Conservation (phyloP, 2,888 invertebrate species). For the Galerucella nymphaeae region DNA sequence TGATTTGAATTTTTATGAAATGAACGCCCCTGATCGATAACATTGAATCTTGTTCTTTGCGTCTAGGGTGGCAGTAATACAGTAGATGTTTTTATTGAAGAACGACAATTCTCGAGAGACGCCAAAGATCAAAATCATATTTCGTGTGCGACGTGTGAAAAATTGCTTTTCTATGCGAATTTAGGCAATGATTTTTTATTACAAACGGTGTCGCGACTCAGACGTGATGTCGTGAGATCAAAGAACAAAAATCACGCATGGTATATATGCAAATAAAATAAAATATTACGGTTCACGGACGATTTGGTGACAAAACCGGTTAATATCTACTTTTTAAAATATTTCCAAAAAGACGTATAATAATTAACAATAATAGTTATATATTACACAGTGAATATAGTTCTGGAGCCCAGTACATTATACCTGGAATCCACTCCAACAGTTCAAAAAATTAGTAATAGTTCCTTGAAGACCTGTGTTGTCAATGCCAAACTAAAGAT, state of each 20-base stretch:
- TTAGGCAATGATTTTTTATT: slow-evolving; percentile 59
- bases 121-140: slow-evolving; percentile 62
- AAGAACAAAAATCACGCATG: not conserved
- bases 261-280: not conserved
- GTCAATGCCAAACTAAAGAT: too few relatives aligned
- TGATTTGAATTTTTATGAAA: not conserved
- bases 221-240: slow-evolving; percentile 15
- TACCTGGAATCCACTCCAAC: too few relatives aligned
- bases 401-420: too few relatives aligned
- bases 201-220: not conserved
- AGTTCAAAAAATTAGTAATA: too few relatives aligned
- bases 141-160: slow-evolving; percentile 62
- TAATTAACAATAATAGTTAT: too few relatives aligned
- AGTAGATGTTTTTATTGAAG: slow-evolving; percentile 62
- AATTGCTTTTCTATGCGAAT: slow-evolving; percentile 61
- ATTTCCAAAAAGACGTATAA: too few relatives aligned
- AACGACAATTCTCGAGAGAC: slow-evolving; percentile 57
- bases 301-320: not conserved
- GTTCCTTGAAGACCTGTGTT: too few relatives aligned
- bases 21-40: slow-evolving; percentile 15
- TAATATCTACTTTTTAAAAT: not conserved
- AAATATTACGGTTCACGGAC: not conserved
- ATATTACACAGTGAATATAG: too few relatives aligned
- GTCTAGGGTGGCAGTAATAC: slow-evolving; percentile 59
- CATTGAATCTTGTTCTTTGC: slow-evolving; percentile 46